Conservation (phyloP, 2,888 invertebrate genomes). For the Andrena fulva region DNA sequence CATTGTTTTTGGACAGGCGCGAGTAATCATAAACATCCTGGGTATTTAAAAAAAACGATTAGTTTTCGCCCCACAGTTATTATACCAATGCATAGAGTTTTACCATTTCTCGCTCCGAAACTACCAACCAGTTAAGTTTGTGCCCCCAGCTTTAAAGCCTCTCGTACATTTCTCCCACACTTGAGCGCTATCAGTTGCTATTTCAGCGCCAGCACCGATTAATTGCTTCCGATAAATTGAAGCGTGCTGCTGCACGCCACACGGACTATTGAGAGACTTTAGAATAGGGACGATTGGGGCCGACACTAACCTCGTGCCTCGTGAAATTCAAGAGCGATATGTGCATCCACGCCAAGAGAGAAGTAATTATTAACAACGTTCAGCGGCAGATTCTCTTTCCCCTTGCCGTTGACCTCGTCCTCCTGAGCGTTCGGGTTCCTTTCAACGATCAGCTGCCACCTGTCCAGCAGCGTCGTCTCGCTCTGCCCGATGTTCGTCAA, state of each 20-base stretch:
- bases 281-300: neutral
- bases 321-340: conserved; percentile 99
- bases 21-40: too few species aligned
- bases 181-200: neutral
- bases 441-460: conserved; percentile 95
- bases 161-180: neutral
- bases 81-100: too few species aligned
- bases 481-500: conserved; percentile 96
- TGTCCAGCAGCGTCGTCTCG: conserved; percentile 95
- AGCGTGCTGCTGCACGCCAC: neutral
- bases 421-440: conserved; percentile 91
- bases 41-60: too few species aligned
- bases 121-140: too few species aligned
- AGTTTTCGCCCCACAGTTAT: too few species aligned
- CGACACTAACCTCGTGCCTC: conserved; percentile 93
- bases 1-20: too few species aligned
- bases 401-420: conserved; percentile 87
- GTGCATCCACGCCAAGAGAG: conserved; percentile 99
- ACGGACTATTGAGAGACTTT: neutral
- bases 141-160: too few species aligned
- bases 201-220: neutral
- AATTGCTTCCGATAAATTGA: conserved; percentile 3
- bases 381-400: conserved; percentile 94
- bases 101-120: too few species aligned
- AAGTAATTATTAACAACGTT: conserved; percentile 99